Conservation (phyloP, 2,113 vertebrate genomes). For the Clarias batrachus region DNA sequence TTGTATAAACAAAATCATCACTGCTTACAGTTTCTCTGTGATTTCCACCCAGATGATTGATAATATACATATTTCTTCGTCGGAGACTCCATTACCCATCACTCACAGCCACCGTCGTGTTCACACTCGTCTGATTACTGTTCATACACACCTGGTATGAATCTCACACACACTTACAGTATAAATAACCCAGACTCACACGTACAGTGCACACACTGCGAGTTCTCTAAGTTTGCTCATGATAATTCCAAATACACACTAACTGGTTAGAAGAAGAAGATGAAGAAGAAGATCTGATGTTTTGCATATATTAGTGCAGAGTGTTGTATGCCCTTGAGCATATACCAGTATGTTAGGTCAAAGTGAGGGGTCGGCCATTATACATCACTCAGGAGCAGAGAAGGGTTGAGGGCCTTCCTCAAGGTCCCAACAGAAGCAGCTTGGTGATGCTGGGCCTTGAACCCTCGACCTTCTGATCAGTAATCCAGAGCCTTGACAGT, state of each 20-base stretch:
- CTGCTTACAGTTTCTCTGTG: background rate
- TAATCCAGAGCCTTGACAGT: no score
- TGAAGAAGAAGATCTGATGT: no score
- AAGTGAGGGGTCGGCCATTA: no score
- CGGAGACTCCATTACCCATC: background rate
- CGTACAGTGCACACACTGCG: background rate
- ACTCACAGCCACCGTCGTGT: background rate
- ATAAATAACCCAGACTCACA: slow-evolving; percentile 6
- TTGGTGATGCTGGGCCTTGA: no score
- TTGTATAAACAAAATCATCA: background rate
- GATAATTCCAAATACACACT: background rate
- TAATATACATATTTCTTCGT: background rate
- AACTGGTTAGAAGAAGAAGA: background rate
- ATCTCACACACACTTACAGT: background rate
- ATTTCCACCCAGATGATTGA: background rate
- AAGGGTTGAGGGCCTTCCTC: no score
- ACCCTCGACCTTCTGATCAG: no score
- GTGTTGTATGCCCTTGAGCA: no score
- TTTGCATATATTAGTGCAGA: no score
- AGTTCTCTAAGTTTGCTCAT: background rate
- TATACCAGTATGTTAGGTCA: no score
- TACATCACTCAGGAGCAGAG: no score
- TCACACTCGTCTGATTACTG: background rate
- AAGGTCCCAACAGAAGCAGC: no score
- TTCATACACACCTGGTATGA: background rate